Conservation (phyloP, 2,797 vertebrate genomes). For the Echiichthys vipera region DNA sequence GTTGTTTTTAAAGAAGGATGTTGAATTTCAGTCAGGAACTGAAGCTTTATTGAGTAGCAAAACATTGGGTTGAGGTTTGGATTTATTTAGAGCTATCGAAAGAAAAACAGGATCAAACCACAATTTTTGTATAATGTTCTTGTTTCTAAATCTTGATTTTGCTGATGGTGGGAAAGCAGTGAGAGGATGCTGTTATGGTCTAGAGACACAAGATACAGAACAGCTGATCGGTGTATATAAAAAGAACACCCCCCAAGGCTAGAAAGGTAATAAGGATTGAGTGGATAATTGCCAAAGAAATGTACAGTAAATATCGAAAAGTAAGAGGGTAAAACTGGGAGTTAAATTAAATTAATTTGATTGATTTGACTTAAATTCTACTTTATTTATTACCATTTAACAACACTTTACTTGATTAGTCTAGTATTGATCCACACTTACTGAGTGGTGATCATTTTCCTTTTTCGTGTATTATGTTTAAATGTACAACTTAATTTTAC, state of each 20-base stretch:
- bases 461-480: background rate
- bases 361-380: background rate
- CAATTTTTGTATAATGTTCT: background rate
- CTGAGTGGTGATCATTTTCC: background rate
- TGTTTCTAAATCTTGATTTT: constrained; percentile 10
- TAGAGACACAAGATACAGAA: background rate
- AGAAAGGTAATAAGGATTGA: background rate
- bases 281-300: background rate
- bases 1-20: constrained; percentile 25
- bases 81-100: constrained; percentile 21
- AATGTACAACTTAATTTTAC: background rate
- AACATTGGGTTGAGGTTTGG: constrained; percentile 8
- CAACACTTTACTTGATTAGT: background rate
- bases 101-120: constrained; percentile 2
- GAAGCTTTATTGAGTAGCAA: constrained; percentile 33
- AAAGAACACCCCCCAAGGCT: background rate
- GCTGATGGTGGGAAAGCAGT: constrained; percentile 13
- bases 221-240: background rate
- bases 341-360: background rate
- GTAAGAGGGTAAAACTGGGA: too few species aligned
- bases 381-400: background rate
- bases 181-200: background rate
- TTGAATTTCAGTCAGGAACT: constrained; percentile 14
- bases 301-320: background rate
- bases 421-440: background rate